Conservation (phyloP, 1,140 invertebrate species). For the Psix sp. region DNA sequence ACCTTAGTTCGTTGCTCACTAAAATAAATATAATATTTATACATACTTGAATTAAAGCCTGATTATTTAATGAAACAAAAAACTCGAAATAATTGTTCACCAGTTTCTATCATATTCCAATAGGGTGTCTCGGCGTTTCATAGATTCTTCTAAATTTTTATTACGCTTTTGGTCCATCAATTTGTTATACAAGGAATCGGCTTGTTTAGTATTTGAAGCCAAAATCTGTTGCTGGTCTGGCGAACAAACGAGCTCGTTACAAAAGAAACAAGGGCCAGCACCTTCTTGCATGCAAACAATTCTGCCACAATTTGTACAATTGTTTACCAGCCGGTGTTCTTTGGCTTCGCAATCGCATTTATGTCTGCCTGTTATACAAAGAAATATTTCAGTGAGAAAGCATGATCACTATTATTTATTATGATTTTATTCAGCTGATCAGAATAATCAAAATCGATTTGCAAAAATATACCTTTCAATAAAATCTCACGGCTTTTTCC, state of each 20-base stretch:
- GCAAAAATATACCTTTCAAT: constrained; percentile 79
- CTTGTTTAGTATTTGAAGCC: constrained; percentile 82
- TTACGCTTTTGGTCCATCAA: constrained; percentile 81
- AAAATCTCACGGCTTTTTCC: constrained; percentile 82
- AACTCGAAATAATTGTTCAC: constrained; percentile 70
- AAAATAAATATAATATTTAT: constrained; percentile 3
- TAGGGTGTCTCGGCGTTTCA: constrained; percentile 88
- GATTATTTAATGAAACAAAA: too few relatives aligned
- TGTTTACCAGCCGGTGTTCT: constrained; percentile 93
- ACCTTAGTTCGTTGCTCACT: constrained; percentile 90
- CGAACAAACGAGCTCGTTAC: constrained; percentile 88
- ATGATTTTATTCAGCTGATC: too few relatives aligned
- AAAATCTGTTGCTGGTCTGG: constrained; percentile 85
- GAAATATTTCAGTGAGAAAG: constrained; percentile 6
- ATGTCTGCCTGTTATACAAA: constrained; percentile 82
- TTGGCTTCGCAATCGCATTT: constrained; percentile 94
- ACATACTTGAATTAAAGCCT: too few relatives aligned
- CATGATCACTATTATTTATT: too few relatives aligned
- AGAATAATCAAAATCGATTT: too few relatives aligned
- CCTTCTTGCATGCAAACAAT: constrained; percentile 98
- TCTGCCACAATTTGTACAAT: constrained; percentile 95
- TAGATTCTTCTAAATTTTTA: constrained; percentile 81
- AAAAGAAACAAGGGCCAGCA: constrained; percentile 96
- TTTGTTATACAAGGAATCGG: constrained; percentile 82
- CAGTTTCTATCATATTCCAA: constrained; percentile 91